Base-by-base conservation (phyloP, 2,888 invertebrate species). In the Dryobota labecula region DNA sequence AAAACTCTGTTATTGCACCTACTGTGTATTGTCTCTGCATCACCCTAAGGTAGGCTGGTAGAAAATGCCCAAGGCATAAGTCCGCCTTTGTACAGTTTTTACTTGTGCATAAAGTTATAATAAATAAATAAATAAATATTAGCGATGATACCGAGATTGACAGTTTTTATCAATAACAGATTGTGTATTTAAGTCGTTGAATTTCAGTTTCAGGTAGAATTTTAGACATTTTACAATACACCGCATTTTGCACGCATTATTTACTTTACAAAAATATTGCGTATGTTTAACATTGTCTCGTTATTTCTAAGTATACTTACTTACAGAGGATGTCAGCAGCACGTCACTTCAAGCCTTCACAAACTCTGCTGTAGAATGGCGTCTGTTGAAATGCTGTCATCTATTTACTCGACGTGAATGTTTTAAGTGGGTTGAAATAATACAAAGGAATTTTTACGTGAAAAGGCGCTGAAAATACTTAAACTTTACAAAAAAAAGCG, bases 331-430 rank as follows among this genome's bases (percentile, higher is more conserved):
- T 58, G 70, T 69, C 70, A 47, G 18, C 38, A 61, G 13, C 24
- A 33, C 56, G 56, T 43, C 72, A 62, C 43, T 71, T 67, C 38
- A 58, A 5, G 33, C 20, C 60, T 30, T n/a, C 49, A 13, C 15
- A 43, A 58, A 56, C 24, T 61, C 41, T 27, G 56, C n/a, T 27
- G 8, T n/a, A 27, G 3, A 61, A 65, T 33, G 30, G 60, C 30
- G 45, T 54, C 20, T 38, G 15, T 15, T 47, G 15, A 62, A 33
- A 61, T 30, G 0, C 30, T 36, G 30, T 15, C 43, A 20, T 62
- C 5, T 54, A 43, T 9, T 2, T 38, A 36, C 30, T 70, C 24
- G 9, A 45, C 36, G 3, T 15, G 9, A 43, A 47, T 13, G 27
- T 56, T 38, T 38, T 30, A 67, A 30, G 36, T 54, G 47, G 0